These are phyloP conservation scores for Drosophila mayri DNA, from an alignment of 1,140 invertebrate genomes.

Conservation along the genomic window DNA sequence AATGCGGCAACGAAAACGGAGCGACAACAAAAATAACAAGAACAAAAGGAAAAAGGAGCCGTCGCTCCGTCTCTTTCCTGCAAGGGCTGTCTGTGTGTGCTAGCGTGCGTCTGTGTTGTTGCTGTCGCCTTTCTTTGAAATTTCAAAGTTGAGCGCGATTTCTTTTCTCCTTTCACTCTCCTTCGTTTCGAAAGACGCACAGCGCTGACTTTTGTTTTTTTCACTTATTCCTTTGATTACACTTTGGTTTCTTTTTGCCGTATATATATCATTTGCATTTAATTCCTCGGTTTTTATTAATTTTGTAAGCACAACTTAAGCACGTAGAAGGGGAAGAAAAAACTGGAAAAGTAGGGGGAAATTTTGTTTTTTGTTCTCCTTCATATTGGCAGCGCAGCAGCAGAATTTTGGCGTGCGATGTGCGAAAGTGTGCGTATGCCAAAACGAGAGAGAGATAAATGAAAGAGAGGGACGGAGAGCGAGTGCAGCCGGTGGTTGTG, in stretches of 20 bases:
- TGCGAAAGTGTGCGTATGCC: constrained; percentile 21
- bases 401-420: constrained; percentile 50
- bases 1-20: constrained; percentile 42
- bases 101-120: constrained; percentile 43
- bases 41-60: constrained; percentile 69
- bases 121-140: constrained; percentile 36
- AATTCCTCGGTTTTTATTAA: constrained; percentile 27
- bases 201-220: constrained; percentile 60
- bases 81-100: constrained; percentile 33
- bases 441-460: constrained; percentile 15
- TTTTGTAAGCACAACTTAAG: constrained; percentile 74
- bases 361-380: constrained; percentile 35
- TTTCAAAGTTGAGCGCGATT: constrained; percentile 57
- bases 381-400: constrained; percentile 51
- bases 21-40: constrained; percentile 59
- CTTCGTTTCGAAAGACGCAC: constrained; percentile 29
- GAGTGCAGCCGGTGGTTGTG: constrained; percentile 64
- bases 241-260: constrained; percentile 53
- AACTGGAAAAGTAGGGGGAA: constrained; percentile 72
- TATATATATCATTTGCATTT: constrained; percentile 43
- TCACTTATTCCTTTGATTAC: constrained; percentile 54
- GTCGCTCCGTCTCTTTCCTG: constrained; percentile 45
- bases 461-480: constrained; percentile 18
- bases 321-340: constrained; percentile 74
- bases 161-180: constrained; percentile 38